These are phyloP conservation scores for Ommatoiulus sabulosus DNA, from an alignment of 2,888 invertebrate species.

Conservation along the genomic window DNA sequence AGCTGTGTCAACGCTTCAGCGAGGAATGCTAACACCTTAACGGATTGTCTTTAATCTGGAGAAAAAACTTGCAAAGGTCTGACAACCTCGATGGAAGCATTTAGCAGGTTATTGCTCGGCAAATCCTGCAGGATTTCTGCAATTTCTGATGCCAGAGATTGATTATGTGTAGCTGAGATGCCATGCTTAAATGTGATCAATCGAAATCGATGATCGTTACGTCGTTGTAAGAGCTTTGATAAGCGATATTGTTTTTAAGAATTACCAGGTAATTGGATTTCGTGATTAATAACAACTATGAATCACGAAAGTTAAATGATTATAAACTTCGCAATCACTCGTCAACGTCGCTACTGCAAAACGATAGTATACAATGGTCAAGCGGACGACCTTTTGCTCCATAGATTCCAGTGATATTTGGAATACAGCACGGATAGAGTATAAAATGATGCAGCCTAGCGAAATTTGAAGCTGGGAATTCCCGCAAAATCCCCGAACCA, in stretches of 20 bases:
- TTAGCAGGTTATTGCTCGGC: background rate
- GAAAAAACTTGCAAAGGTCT: slow-evolving; percentile 16
- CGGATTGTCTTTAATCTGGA: slow-evolving; percentile 40
- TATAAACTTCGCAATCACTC: too few species aligned
- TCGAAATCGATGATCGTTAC: background rate
- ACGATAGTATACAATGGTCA: too few species aligned
- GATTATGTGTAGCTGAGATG: background rate
- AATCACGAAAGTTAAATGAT: too few species aligned
- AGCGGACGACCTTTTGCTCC: too few species aligned
- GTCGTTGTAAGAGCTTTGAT: background rate
- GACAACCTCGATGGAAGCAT: slow-evolving; percentile 34
- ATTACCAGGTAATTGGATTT: too few species aligned
- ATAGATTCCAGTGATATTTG: too few species aligned
- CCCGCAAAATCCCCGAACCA: background rate
- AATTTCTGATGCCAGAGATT: background rate
- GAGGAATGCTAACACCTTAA: slow-evolving; percentile 40
- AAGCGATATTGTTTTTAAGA: background rate
- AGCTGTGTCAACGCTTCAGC: slow-evolving; percentile 40
- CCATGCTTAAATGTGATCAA: background rate
- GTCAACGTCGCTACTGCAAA: too few species aligned
- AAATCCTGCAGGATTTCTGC: background rate
- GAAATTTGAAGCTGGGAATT: background rate
- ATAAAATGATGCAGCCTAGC: background rate
- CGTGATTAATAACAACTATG: too few species aligned
- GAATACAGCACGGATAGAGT: background rate